Evolutionary conservation across 2,797 vertebrate genomes (phyloP), one percentile per base, ranked within the genome.

Genomic region (Ispidina lecontei): DNA sequence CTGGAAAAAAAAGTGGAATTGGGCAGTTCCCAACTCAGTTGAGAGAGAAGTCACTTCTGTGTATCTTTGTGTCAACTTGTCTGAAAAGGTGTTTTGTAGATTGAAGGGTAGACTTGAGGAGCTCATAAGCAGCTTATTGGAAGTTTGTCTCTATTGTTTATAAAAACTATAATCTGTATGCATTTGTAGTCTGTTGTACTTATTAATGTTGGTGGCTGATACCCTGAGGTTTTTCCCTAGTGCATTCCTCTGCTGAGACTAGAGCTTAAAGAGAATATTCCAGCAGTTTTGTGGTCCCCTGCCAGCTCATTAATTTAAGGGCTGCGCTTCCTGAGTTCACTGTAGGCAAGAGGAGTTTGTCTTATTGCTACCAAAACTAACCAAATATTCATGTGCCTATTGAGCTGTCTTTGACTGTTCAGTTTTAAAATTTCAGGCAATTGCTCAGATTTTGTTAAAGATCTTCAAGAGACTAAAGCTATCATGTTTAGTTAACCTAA

Each of bases 231-330:
- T 84, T 63, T 73, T 76, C 93, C 43, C 46, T 62, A 29, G 64
- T 68, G 80, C 39, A 25, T 82, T 72, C 55, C 52, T 87, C 47
- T 87, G n/a, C 35, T 87, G 74, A 96, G 82, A 90, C 51, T 18
- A 5, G 89, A 62, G 23, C 76, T 87, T 82, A 88, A 89, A 95
- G 76, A 80, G 74, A 94, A 84, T 86, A 82, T 87, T 91, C 23
- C 39, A 89, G 44, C 52, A 91, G 73, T 89, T 95, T 49, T 54
- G n/a, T 72, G 47, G 65, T 89, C n/a, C 56, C 88, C 39, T 87
- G 84, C 58, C 26, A 89, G n/a, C 9, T 94, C 25, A 71, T 92
- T 94, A 88, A 65, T 84, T 90, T 91, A 46, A 41, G 41, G 73
- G 87, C 25, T 14, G 12, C 3, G 5, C 46, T 78, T 79, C 25